phyloP scores from a whole-genome alignment of 2,797 vertebrate species.

The Pseudopleuronectes americanus region DNA sequence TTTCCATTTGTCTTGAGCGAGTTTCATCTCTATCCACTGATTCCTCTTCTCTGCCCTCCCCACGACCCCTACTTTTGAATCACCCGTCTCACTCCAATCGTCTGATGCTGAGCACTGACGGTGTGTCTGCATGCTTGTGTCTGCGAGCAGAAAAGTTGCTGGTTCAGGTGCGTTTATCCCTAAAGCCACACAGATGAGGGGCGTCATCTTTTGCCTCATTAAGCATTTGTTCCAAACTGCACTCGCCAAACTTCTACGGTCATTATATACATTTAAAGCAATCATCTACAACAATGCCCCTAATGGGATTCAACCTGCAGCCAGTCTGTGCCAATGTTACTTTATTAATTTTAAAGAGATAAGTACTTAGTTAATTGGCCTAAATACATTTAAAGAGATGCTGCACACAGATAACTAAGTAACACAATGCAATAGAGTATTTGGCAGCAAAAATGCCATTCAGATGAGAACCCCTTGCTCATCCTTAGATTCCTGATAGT shows the following conservation, averaged over 20 bases:
- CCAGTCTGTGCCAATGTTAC: background rate
- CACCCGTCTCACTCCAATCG: slow-evolving; percentile 10
- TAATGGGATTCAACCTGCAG: background rate
- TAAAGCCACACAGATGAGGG: slow-evolving; percentile 6
- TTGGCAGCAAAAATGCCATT: background rate
- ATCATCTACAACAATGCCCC: slow-evolving; percentile 4
- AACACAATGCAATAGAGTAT: background rate
- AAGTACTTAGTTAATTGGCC: background rate
- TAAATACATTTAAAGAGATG: background rate
- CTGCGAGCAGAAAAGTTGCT: slow-evolving; percentile 24
- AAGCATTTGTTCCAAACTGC: slow-evolving; percentile 9
- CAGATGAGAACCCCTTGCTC: background rate
- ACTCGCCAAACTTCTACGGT: background rate
- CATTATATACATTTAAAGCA: background rate
- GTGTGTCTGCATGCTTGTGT: background rate
- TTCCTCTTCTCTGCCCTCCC: slow-evolving; percentile 25
- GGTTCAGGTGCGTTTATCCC: slow-evolving; percentile 15
- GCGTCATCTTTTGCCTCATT: slow-evolving; percentile 14
- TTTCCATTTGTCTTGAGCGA: slow-evolving; percentile 48
- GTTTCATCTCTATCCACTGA: slow-evolving; percentile 53
- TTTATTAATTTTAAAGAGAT: background rate
- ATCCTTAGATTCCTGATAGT: background rate
- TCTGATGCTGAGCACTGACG: background rate
- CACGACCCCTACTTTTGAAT: slow-evolving; percentile 33
- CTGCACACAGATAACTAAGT: background rate